Evolutionary conservation across 2,113 vertebrate species (phyloP), one percentile per base, ranked within the genome.

Genomic region (Neodon shergylaensis): DNA sequence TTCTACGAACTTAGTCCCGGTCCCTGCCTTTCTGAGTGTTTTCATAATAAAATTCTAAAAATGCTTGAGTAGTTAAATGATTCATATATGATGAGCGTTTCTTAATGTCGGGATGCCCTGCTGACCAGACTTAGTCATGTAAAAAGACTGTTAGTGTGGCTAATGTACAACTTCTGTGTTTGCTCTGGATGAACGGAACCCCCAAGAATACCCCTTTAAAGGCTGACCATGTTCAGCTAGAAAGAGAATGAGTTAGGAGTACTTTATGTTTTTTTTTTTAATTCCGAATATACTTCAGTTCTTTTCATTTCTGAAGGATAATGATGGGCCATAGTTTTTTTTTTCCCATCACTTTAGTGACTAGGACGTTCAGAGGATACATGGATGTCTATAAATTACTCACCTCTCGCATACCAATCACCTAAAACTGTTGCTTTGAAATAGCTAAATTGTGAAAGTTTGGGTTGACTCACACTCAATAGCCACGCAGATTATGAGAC

Each of bases 271-370:
- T 90, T 88, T 54, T 52, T 87, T 63, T 28, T 63, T 63, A 28
- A 24, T 8, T 39, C 31, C 63, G 5, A 42, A 61, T 79, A 58
- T 89, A 77, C 10, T 63, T 72, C n/a, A 7, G 21, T 33, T 65
- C 14, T 90, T 58, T 72, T 92, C 6, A 16, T 63, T 94, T 94
- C 42, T 61, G 58, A 87, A 94, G 8, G 6, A 95, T 79, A 95
- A 81, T 44, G 12, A 31, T 68, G 61, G 86, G 44, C 31, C 66
- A 44, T 0, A 5, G 49, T 47, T 82, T 87, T 70, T 78, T 79
- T 78, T 79, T 54, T 93, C 36, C 24, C 36, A 9, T 31, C 21
- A 47, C 7, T 16, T 77, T 58, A 58, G 39, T 78, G 31, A 83
- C 52, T 78, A 44, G 12, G 10, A 39, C 44, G 65, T 17, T 10